phyloP scores from a whole-genome alignment of 2,113 vertebrate species.

The Steatornis caripensis region DNA sequence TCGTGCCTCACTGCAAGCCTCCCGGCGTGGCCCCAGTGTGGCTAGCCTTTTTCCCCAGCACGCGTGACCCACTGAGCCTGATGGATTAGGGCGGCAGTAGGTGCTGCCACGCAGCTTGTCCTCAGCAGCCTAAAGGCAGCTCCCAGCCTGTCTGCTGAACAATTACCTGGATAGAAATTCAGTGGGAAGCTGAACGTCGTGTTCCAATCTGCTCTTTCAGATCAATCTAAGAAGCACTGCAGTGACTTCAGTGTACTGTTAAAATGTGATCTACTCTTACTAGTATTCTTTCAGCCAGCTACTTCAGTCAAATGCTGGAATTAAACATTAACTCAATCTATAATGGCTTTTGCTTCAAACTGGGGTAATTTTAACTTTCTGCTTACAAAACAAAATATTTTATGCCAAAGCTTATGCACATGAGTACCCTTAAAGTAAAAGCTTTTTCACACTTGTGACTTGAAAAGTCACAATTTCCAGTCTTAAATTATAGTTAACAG shows the following conservation, averaged over 20 bases:
- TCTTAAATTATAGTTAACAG: constrained; percentile 39
- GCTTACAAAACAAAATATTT: constrained; percentile 51
- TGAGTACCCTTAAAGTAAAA: constrained; percentile 23
- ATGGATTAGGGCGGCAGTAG: fast-evolving
- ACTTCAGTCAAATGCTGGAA: background rate
- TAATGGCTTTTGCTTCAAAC: constrained; percentile 36
- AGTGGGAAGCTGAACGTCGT: background rate
- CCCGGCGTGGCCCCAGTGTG: fast-evolving
- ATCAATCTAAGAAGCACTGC: background rate
- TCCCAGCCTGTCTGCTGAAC: background rate
- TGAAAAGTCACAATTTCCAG: constrained; percentile 48
- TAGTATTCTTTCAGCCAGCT: background rate
- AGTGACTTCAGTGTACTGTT: background rate
- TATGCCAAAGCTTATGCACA: background rate
- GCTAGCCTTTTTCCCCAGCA: too few relatives aligned
- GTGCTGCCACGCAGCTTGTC: background rate
- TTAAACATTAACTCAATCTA: constrained; percentile 36
- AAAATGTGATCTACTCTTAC: background rate
- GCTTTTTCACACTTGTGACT: constrained; percentile 43
- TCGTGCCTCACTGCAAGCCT: fast-evolving
- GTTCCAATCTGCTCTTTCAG: background rate
- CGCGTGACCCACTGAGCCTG: fast-evolving
- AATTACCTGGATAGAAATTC: background rate
- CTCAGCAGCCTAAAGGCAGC: background rate
- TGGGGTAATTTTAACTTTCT: constrained; percentile 43